Evolutionary conservation across 2,888 invertebrate species (phyloP).

Genomic region (Norana najaformis): DNA sequence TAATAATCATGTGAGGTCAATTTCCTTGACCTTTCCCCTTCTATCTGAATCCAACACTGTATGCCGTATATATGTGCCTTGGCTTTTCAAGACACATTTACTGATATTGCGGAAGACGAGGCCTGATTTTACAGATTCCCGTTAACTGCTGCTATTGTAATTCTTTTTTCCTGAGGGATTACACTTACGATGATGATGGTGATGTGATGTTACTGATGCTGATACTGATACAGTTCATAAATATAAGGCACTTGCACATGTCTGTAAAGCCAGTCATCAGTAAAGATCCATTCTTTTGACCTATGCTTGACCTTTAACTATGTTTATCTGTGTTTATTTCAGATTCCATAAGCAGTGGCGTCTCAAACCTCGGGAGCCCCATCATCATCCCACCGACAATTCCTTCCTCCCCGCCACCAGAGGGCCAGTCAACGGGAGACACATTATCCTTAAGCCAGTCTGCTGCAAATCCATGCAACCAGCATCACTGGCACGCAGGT

Average conservation of each 20-base stretch:
- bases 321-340: constrained; percentile 17
- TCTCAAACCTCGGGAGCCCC: constrained; percentile 48
- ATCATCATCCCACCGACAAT: constrained; percentile 48
- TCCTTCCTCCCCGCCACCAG: constrained; percentile 49
- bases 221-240: too few species aligned
- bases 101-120: too few species aligned
- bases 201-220: too few species aligned
- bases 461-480: neutral
- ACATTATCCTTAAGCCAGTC: neutral
- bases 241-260: neutral
- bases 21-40: too few species aligned
- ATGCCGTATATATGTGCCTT: too few species aligned
- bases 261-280: neutral
- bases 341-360: constrained; percentile 51
- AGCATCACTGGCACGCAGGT: constrained; percentile 2
- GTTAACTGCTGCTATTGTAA: too few species aligned
- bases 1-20: too few species aligned
- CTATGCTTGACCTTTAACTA: neutral
- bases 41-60: too few species aligned
- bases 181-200: too few species aligned
- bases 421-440: constrained; percentile 24
- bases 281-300: neutral
- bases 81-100: too few species aligned
- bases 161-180: too few species aligned
- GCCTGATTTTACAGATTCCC: too few species aligned